Conservation (phyloP, 2,113 vertebrate species). For the Actinemys pallida region DNA sequence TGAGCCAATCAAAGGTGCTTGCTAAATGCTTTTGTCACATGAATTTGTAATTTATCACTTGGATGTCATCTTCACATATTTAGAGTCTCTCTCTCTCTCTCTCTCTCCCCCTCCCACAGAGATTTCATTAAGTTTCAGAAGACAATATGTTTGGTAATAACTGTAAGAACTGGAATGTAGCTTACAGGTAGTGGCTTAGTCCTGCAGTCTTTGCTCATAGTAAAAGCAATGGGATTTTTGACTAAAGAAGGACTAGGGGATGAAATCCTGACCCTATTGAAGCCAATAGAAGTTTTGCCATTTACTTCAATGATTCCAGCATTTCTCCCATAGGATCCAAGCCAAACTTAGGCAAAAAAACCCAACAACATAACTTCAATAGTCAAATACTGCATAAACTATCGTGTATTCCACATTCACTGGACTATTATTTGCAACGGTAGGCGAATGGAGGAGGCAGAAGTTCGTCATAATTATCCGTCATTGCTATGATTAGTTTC, state of each 20-base stretch:
- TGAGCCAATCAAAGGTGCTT: neutral
- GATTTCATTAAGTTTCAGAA: constrained; percentile 1
- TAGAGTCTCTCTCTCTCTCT: too few species aligned
- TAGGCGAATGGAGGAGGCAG: neutral
- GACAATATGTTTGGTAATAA: neutral
- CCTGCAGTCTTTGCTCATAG: neutral
- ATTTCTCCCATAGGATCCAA: neutral
- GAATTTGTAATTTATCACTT: neutral
- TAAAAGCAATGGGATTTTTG: neutral
- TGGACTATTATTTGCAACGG: neutral
- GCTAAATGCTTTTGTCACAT: neutral
- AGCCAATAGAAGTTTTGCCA: neutral
- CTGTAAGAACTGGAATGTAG: neutral
- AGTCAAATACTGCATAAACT: neutral
- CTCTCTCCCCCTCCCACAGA: too few species aligned
- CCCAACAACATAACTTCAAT: neutral
- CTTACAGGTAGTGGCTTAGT: neutral
- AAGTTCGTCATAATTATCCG: neutral
- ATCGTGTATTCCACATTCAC: neutral
- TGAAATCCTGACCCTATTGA: neutral
- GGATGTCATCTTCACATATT: neutral
- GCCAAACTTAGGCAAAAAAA: neutral
- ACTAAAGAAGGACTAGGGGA: neutral
- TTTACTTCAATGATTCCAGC: neutral
- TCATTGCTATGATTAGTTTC: neutral